phyloP scores from a whole-genome alignment of 2,797 vertebrate genomes.

The Coracias cyanogaster region DNA sequence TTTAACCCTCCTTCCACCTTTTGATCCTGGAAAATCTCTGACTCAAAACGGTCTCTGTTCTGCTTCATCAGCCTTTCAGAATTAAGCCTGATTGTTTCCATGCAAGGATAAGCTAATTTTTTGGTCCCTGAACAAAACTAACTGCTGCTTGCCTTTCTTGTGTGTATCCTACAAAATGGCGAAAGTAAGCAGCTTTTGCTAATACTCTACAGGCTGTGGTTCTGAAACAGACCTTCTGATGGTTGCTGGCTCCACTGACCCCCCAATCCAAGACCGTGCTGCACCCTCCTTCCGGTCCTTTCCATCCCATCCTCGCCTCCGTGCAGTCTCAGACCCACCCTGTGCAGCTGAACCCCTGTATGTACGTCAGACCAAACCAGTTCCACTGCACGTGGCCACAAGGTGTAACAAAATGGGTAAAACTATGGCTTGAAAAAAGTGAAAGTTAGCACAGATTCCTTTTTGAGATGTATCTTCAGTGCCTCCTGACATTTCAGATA shows the following conservation, averaged over 20 bases:
- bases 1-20: not conserved
- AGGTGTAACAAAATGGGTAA: not conserved
- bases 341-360: not conserved
- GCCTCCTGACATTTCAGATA: not conserved
- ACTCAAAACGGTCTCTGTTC: not conserved
- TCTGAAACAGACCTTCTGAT: not conserved
- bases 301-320: not conserved
- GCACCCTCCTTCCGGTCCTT: not conserved
- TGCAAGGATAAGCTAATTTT: not conserved
- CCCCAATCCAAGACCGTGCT: not conserved
- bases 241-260: not conserved
- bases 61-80: not conserved
- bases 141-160: not conserved
- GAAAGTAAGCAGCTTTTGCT: not conserved
- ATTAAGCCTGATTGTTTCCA: not conserved
- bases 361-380: accelerated
- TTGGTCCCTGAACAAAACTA: not conserved
- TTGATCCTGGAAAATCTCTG: not conserved
- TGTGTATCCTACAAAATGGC: not conserved
- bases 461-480: not conserved
- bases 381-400: not conserved
- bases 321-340: not conserved
- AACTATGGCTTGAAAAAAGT: not conserved
- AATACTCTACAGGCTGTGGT: not conserved
- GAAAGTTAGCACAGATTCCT: not conserved